Base-by-base conservation (phyloP, 92 coral and sea anemone genomes). In the Zoanthus sansibaricus region DNA sequence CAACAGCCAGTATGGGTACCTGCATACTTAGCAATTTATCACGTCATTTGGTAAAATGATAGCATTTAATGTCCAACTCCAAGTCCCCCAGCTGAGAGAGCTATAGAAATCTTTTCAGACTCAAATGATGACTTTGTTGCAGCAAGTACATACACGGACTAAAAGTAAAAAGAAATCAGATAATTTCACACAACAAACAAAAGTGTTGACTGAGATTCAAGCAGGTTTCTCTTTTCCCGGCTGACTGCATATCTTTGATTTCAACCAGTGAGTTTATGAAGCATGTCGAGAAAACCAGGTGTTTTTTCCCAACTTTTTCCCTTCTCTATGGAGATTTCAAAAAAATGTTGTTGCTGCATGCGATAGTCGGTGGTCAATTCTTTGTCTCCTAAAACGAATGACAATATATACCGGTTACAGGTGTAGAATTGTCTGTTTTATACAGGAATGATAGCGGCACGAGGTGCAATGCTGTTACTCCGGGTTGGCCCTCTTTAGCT, bases 341-440 rank as follows among this genome's bases (percentile, higher is more conserved):
- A 69, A 14, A 80, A 80, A 80, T 67, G 75, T 67, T 59, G 37
- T 78, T 67, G 85, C 85, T 66, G 85, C 85, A 62, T 80, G 73
- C 73, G 17, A 79, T 4, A 76, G 31, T 76, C 47, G 67, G 82
- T 76, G 82, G 82, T 54, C 9, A 62, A 79, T 79, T 47, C 9
- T 67, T 54, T 25, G 11, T 45, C 20, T 79, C 58, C 58, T 45
- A 45, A 11, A 14, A 8, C 20, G 3, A 13, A 1, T 66, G 47
- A 80, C 85, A 80, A 80, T 80, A 21, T 6, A 9, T 37, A 37
- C 42, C 42, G 42, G 42, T 37, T 4, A 12, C 84, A 79, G 84
- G 84, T 80, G 12, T 12, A 18, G 4, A 14, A 66, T 66, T 66
- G 85, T 80, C 7, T 51, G 18, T 52, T 51, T 30, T 51, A 31